phyloP scores from a whole-genome alignment of 2,113 vertebrate species.

The Pionites leucogaster region DNA sequence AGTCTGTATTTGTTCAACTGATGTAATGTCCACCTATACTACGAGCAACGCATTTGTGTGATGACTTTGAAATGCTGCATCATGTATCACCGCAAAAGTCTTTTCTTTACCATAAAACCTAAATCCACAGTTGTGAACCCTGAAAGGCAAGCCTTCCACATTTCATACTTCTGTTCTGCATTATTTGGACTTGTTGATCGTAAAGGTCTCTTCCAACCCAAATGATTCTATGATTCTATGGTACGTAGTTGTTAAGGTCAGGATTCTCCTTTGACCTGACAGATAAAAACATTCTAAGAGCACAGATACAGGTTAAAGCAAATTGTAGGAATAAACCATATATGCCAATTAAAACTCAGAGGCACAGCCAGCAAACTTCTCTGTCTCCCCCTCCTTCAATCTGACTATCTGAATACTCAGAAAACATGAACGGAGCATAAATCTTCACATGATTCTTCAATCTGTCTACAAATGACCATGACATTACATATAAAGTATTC shows the following conservation, averaged over 20 bases:
- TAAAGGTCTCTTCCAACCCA: not conserved
- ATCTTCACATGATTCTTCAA: constrained; percentile 74
- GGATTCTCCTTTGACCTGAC: not conserved
- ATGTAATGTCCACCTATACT: accelerated
- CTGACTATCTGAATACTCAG: constrained; percentile 28
- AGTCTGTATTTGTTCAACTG: not conserved
- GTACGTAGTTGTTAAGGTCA: not conserved
- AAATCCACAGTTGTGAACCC: not conserved
- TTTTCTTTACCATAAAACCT: not conserved
- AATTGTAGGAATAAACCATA: not conserved
- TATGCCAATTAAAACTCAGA: not conserved
- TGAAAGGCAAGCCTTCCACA: not conserved
- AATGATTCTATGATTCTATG: not conserved
- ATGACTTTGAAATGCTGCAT: not conserved
- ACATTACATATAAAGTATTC: constrained; percentile 73
- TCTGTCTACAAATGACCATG: constrained; percentile 81
- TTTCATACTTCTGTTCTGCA: not conserved
- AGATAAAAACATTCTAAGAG: constrained; percentile 19
- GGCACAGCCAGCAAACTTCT: constrained; percentile 28
- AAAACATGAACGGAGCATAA: constrained; percentile 62
- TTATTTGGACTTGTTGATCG: not conserved
- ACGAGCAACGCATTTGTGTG: not conserved
- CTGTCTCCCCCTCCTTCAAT: constrained; percentile 35
- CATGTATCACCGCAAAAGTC: not conserved
- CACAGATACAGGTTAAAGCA: constrained; percentile 38